Percentiles rank a stretch among this genome's conserved stretches.
These are phyloP conservation scores for Ectobius pallidus DNA, from an alignment of 2,888 invertebrate species.

Conservation along the genomic window DNA sequence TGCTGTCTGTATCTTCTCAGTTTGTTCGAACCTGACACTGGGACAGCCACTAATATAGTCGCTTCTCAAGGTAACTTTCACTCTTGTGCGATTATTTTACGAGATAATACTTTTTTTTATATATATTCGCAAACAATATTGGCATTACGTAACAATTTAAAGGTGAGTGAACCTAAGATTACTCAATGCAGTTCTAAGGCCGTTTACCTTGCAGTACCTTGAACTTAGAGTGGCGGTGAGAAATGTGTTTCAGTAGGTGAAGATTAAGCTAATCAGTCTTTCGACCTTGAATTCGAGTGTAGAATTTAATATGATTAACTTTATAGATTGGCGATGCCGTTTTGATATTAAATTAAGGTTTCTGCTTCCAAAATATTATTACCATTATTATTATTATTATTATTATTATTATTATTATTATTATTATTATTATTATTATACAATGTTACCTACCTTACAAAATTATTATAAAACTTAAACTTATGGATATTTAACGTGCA, in stretches of 20 bases:
- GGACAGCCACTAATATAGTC: neutral
- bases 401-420: conserved; percentile 9
- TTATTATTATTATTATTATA: neutral
- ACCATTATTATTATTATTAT: conserved; percentile 14
- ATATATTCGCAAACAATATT: neutral
- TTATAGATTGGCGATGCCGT: too few relatives aligned
- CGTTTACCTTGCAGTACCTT: neutral
- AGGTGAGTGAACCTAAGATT: neutral
- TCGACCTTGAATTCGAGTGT: too few relatives aligned
- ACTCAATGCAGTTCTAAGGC: too few relatives aligned
- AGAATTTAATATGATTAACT: too few relatives aligned
- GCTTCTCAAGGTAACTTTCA: conserved; percentile 2
- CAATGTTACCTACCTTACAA: neutral
- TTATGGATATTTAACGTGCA: too few relatives aligned
- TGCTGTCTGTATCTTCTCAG: too few relatives aligned
- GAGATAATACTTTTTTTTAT: too few relatives aligned
- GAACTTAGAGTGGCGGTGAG: neutral
- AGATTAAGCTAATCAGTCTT: too few relatives aligned
- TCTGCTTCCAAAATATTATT: too few relatives aligned
- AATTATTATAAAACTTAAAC: neutral
- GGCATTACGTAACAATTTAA: neutral
- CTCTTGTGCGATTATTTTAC: neutral
- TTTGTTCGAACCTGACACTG: neutral
- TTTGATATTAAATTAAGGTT: too few relatives aligned
- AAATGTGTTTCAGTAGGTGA: neutral